phyloP scores from a whole-genome alignment of 2,888 invertebrate genomes.

The Drosophila hawaiiensis region DNA sequence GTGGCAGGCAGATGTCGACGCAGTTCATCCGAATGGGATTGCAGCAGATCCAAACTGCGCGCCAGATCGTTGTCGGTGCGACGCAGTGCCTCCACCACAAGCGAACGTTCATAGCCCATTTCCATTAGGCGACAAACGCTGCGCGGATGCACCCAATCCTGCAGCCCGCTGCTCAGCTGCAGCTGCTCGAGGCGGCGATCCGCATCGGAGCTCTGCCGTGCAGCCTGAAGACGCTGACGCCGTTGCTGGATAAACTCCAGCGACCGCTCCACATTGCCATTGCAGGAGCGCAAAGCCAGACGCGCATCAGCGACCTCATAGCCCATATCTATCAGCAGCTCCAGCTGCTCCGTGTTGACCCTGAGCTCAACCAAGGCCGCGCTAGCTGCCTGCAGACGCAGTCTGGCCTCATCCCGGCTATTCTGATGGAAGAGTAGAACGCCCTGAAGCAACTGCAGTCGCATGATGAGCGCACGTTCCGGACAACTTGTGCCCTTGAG shows the following conservation, averaged over 20 bases:
- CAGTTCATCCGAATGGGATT: conserved; percentile 74
- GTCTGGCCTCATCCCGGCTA: conserved; percentile 87
- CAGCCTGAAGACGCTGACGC: conserved; percentile 86
- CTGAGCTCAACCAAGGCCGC: conserved; percentile 88
- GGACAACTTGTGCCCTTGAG: conserved; percentile 87
- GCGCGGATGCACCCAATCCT: conserved; percentile 84
- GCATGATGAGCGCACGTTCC: conserved; percentile 91
- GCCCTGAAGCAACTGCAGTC: conserved; percentile 92
- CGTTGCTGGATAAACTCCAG: conserved; percentile 88
- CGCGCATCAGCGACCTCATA: conserved; percentile 89
- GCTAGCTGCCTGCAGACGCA: conserved; percentile 88
- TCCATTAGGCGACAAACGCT: conserved; percentile 86
- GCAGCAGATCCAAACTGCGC: conserved; percentile 74
- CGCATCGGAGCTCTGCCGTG: conserved; percentile 86
- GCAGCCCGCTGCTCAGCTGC: conserved; percentile 31
- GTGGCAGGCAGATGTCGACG: conserved; percentile 58
- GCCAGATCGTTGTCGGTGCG: conserved; percentile 44
- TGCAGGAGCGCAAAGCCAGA: conserved; percentile 88
- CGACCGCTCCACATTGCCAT: conserved; percentile 88
- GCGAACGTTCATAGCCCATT: conserved; percentile 89
- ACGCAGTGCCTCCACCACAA: conserved; percentile 88
- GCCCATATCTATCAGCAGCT: conserved; percentile 88
- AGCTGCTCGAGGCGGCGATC: conserved; percentile 78
- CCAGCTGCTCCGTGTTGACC: conserved; percentile 87
- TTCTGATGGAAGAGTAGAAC: conserved; percentile 92